Evolutionary conservation across 2,888 invertebrate species (phyloP), one percentile per base, ranked within the genome.

Genomic region (Morpho achilles): DNA sequence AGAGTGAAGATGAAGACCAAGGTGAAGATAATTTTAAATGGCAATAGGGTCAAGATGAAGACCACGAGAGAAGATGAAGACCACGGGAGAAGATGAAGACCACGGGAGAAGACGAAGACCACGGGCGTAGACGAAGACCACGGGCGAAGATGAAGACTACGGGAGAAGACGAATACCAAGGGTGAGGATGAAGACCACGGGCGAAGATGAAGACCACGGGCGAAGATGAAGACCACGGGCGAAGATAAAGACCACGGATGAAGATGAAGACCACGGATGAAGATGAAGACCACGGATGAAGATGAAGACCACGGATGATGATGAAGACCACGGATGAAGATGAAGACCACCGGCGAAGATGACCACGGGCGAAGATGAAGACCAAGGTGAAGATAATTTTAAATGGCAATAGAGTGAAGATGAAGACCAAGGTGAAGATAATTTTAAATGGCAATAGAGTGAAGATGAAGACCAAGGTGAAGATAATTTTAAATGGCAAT

Each of bases 61-160:
- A 56, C 10, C 8, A 46, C 49, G 40, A 32, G 45, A 9, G 56
- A 59, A 64, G 54, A 60, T 5, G 42, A 57, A 23, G 40, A 47
- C 32, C 46, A 61, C 60, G 55, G 50, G 49, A 9, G 50, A 62
- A 61, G 65, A 60, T 32, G 58, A 61, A 56, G 50, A 61, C 23
- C 44, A 49, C 50, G 42, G 50, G 16, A 22, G 54, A 63, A 60
- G 58, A 59, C 7, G 3, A 59, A 61, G 62, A 60, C 41, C 22
- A 16, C 47, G 48, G 62, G 51, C 39, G 59, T 58, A 50, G 57
- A 51, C 16, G 53, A 67, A 64, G 57, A 56, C 43, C 4, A 32
- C 32, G 32, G 32, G 32, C 5, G 32, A 32, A 32, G 32, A 32
- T 32, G 58, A 67, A 60, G 61, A 58, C 9, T 22, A 45, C 44